Evolutionary conservation across 2,797 vertebrate genomes (phyloP).

Genomic region (Fringilla coelebs): DNA sequence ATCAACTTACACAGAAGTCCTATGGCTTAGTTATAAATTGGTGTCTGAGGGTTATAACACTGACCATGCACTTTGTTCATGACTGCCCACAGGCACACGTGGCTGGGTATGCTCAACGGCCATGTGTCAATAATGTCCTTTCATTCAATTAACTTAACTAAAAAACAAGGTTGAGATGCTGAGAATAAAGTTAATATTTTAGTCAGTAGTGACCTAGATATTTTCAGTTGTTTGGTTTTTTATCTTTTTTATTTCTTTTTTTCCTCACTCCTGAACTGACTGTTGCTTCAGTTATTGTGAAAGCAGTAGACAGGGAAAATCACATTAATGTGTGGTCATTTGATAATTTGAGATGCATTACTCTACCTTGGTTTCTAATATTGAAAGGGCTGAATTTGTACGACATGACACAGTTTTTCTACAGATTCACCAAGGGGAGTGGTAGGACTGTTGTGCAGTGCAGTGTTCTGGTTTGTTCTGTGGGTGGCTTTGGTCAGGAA

Average conservation of each 20-base stretch:
- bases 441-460: accelerated
- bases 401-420: not conserved
- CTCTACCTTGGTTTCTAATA: not conserved
- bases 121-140: not conserved
- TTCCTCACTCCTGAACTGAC: not conserved
- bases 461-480: not conserved
- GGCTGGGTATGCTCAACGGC: not conserved
- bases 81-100: not conserved
- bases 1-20: not conserved
- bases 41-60: not conserved
- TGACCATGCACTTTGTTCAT: not conserved
- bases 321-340: not conserved
- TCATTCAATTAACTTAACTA: not conserved
- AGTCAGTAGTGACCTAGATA: not conserved
- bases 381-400: not conserved
- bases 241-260: too few species aligned
- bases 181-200: not conserved
- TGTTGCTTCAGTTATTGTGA: not conserved
- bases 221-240: not conserved
- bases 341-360: not conserved
- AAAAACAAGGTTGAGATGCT: not conserved
- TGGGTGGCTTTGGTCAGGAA: not conserved
- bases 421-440: not conserved
- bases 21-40: not conserved
- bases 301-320: not conserved